Conservation (phyloP, 2,888 invertebrate species). For the Rhorus exstirpatorius region DNA sequence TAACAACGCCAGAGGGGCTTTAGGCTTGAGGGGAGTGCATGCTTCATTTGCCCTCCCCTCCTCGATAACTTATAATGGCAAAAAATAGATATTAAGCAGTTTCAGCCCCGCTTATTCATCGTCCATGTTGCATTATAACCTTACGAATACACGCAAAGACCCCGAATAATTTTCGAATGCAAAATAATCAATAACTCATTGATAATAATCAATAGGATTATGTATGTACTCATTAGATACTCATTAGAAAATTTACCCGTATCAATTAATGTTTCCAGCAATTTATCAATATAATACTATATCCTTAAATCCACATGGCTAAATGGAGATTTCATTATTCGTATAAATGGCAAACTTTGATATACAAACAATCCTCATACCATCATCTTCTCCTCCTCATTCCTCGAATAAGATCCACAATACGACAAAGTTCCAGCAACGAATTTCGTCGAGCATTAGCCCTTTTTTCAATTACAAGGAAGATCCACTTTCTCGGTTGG, state of each 20-base stretch:
- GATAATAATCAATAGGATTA: background rate
- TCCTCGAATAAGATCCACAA: slow-evolving; percentile 29
- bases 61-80: slow-evolving; percentile 27
- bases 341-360: background rate
- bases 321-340: background rate
- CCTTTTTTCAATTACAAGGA: slow-evolving; percentile 64
- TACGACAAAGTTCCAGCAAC: slow-evolving; percentile 28
- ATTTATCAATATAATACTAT: background rate
- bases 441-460: slow-evolving; percentile 49
- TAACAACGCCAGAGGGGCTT: background rate
- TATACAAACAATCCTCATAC: background rate
- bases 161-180: background rate
- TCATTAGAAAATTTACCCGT: too few species aligned
- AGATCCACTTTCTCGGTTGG: slow-evolving; percentile 61
- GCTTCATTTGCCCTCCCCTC: background rate
- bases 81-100: background rate
- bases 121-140: background rate
- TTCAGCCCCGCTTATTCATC: background rate
- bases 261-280: too few species aligned
- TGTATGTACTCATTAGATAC: too few species aligned
- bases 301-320: background rate
- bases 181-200: slow-evolving; percentile 1
- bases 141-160: background rate
- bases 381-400: background rate
- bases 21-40: background rate